These are phyloP conservation scores for Ceuthmochares aereus DNA, from an alignment of 2,113 vertebrate species.

Conservation along the genomic window DNA sequence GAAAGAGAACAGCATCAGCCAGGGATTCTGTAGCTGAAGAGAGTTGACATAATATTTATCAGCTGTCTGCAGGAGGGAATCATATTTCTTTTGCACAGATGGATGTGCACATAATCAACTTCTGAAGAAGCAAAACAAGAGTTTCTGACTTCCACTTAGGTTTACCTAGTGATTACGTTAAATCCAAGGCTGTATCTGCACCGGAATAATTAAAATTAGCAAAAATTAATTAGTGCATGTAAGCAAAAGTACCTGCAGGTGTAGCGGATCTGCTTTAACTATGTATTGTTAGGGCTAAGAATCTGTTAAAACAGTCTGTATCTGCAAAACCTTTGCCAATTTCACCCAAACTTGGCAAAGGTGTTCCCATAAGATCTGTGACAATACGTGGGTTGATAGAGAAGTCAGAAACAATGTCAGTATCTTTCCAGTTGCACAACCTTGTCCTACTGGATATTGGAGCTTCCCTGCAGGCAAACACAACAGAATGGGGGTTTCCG, in stretches of 20 bases:
- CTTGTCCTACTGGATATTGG: background rate
- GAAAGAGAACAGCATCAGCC: constrained; percentile 35
- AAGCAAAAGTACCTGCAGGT: background rate
- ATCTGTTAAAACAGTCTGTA: background rate
- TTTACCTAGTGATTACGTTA: background rate
- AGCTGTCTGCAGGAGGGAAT: constrained; percentile 12
- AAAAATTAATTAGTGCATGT: background rate
- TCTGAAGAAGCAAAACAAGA: background rate
- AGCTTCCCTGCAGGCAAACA: background rate
- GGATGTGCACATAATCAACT: background rate
- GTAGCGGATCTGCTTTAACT: background rate
- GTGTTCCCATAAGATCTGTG: background rate
- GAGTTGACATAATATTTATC: constrained; percentile 38
- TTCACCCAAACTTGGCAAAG: background rate
- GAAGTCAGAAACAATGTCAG: background rate
- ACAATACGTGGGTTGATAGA: background rate
- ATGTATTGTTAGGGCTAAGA: background rate
- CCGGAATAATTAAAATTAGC: background rate
- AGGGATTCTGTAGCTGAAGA: constrained; percentile 2
- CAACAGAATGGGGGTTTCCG: background rate
- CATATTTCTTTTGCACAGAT: constrained; percentile 18
- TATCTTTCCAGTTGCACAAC: background rate
- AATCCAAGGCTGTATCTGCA: background rate
- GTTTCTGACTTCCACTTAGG: background rate
- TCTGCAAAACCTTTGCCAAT: background rate